Base-by-base conservation (phyloP, 1,140 invertebrate genomes). In the Neodiprion lecontei region DNA sequence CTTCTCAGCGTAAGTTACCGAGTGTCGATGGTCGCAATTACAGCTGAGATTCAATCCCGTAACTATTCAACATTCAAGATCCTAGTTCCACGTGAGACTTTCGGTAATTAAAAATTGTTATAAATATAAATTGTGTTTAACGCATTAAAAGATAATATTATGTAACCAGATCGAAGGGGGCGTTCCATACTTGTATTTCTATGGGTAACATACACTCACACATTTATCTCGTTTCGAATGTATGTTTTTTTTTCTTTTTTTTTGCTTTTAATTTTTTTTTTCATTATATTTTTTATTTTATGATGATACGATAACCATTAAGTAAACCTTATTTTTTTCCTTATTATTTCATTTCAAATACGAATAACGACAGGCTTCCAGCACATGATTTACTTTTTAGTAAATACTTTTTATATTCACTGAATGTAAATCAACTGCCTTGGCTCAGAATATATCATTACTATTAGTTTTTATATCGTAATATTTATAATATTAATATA, bases 291-390 rank as follows among this genome's bases (percentile, higher is more conserved):
- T 61, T 71, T 71, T 50, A 49, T 40, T 40, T 40, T 40, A 40
- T 40, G 28, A 40, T 48, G 70, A 75, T 78, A 75, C 74, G 69
- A 80, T 82, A 78, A 79, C 79, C 75, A 79, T 80, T 77, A 78
- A 83, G 77, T 79, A 74, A 82, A 80, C 77, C 79, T 72, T 82
- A 82, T 81, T 75, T 84, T 79, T 82, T 77, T 61, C n/a, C 11
- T 47, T 71, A 71, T 71, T 71, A 71, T 71, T 83, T 78, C 79
- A 76, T 80, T 80, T 84, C 80, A 78, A 85, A 82, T 81, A 83
- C 80, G 83, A 83, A 87, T 87, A 88, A 88, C 87, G 83, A 84
- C 77, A 80, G 81, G 80, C 84, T 84, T 77, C 73, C 72, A 78
- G 81, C 83, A 83, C 80, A 86, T 83, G 82, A 81, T 77, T 80